phyloP scores from a whole-genome alignment of 2,888 invertebrate species.

The Schizotus pectinicornis region DNA sequence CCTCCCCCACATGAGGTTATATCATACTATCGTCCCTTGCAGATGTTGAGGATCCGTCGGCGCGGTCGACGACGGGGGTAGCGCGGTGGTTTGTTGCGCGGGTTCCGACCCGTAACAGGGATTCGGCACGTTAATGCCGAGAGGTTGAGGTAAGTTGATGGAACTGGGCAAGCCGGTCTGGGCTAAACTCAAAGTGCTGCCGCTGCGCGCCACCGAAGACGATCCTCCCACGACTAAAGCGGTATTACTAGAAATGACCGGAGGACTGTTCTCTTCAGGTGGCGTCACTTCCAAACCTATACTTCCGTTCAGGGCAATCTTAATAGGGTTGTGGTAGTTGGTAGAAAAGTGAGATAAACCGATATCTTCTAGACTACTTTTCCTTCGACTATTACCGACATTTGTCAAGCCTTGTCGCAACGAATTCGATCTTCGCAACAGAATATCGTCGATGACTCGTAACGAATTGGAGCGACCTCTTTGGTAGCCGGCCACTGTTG shows the following conservation, averaged over 20 bases:
- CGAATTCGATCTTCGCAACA: constrained; percentile 83
- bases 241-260: constrained; percentile 63
- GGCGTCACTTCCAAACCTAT: constrained; percentile 78
- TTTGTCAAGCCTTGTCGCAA: constrained; percentile 80
- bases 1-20: constrained; percentile 92
- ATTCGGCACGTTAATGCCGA: constrained; percentile 51
- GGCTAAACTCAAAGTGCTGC: constrained; percentile 53
- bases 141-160: constrained; percentile 45
- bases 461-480: constrained; percentile 82
- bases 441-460: constrained; percentile 84
- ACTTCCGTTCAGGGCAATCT: constrained; percentile 84
- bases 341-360: constrained; percentile 82
- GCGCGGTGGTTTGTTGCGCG: constrained; percentile 51
- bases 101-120: constrained; percentile 49
- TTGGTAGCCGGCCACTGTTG: constrained; percentile 79
- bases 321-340: constrained; percentile 75
- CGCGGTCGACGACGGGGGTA: constrained; percentile 55
- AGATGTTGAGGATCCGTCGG: constrained; percentile 73
- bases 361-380: constrained; percentile 86
- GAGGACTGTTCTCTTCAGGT: constrained; percentile 64
- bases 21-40: constrained; percentile 94
- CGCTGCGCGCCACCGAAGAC: constrained; percentile 48
- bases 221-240: constrained; percentile 61
- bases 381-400: constrained; percentile 68
- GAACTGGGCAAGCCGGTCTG: constrained; percentile 48